Base-by-base conservation (phyloP, 2,888 invertebrate genomes). In the Coelogynopora nodosa region DNA sequence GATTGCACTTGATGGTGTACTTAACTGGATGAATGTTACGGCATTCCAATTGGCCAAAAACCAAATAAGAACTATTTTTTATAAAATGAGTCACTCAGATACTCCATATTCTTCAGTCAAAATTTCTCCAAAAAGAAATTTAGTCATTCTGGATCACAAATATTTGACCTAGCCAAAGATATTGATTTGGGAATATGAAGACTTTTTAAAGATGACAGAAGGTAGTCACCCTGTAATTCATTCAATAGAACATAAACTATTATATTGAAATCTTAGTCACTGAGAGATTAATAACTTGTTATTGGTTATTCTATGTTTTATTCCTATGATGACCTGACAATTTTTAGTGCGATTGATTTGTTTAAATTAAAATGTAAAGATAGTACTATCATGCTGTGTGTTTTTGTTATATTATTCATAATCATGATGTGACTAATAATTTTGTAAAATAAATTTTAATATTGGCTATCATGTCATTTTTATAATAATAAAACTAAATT, bases 41-140 rank as follows among this genome's bases (percentile, higher is more conserved):
- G 23, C 74, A 10, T 74, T 74, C 74, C 74, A 74, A 26, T 74
- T 74, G 74, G 18, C 2, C 74, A 74, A 74, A 74, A 74, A 74
- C 74, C 18, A 74, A 74, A 26, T n/a, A 74, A 26, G 23, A 74
- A 74, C 74, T 26, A 74, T 74, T 74, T 74, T 74, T 74, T 74
- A 74, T 74, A 74, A 74, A 74, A 74, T 74, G 74, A 74, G 74
- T 74, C 74, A 74, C 74, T 74, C 74, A 74, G 74, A 74, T 74
- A 74, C 74, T 74, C 74, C 74, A 5, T 74, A 74, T 74, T 74
- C 74, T 74, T 74, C 74, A 74, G 74, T 74, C 23, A 74, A 74
- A 74, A 74, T 74, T 26, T 74, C 74, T 74, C 74, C 74, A 74
- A 74, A 74, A 74, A 74, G 18, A 74, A 74, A 74, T 74, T 23